A percentile compares a stretch with the other conserved stretches of the same genome.
These are phyloP conservation scores for Nycticryphes semicollaris DNA, from an alignment of 2,113 vertebrate species.

Conservation along the genomic window DNA sequence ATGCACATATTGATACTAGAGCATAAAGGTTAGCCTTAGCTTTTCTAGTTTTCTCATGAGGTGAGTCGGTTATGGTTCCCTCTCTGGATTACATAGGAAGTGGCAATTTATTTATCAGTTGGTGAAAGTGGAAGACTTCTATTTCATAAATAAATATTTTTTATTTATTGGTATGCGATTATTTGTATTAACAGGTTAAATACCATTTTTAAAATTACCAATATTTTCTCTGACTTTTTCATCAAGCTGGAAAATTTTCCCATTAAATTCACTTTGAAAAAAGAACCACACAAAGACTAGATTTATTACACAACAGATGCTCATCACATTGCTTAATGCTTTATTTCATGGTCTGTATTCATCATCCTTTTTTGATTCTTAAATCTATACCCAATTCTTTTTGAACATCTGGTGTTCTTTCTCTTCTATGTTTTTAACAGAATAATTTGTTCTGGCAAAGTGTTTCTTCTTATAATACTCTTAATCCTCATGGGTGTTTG, in stretches of 20 bases:
- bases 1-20: background rate
- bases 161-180: background rate
- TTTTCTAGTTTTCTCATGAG: background rate
- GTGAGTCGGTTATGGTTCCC: background rate
- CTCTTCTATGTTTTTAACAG: conserved; percentile 18
- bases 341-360: conserved; percentile 57
- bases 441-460: conserved; percentile 44
- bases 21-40: background rate
- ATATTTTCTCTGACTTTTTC: background rate
- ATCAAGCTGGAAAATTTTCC: background rate
- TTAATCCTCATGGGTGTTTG: conserved; percentile 40
- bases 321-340: conserved; percentile 58
- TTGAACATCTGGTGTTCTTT: conserved; percentile 66
- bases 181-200: background rate
- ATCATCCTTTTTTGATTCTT: conserved; percentile 44
- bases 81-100: background rate
- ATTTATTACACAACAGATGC: conserved; percentile 63
- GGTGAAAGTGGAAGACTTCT: background rate
- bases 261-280: conserved; percentile 32
- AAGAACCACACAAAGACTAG: background rate
- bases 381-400: conserved; percentile 51
- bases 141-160: background rate
- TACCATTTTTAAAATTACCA: background rate
- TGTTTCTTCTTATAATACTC: conserved; percentile 46
- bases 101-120: background rate